Conservation (phyloP, 53 echinoderm and acorn worm species). For the Glandiceps talaboti region DNA sequence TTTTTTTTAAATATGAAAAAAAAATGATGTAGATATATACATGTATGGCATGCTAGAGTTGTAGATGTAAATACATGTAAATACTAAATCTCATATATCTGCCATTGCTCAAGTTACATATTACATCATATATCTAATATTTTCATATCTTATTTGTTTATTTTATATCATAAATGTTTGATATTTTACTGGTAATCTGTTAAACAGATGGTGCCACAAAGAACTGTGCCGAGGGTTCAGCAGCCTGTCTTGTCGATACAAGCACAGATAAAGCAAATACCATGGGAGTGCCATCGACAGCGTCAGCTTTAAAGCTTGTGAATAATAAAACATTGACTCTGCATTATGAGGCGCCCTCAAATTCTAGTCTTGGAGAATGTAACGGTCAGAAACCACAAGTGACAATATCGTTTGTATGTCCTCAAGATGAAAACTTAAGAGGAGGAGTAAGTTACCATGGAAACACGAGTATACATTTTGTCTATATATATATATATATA, state of each 20-base stretch:
- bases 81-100: no score
- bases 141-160: no score
- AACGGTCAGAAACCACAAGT: constrained; percentile 35
- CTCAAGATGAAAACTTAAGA: constrained; percentile 51
- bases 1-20: no score
- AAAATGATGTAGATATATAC: no score
- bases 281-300: constrained; percentile 24
- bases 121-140: no score
- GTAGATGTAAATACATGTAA: no score
- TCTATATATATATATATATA: no score
- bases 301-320: constrained; percentile 11
- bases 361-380: constrained; percentile 19
- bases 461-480: no score
- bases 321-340: constrained; percentile 39
- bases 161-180: no score
- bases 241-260: constrained; percentile 28
- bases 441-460: constrained; percentile 82
- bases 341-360: constrained; percentile 23
- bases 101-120: no score
- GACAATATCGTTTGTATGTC: constrained; percentile 75
- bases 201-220: constrained; percentile 35
- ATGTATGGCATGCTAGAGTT: no score
- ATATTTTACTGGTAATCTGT: not conserved
- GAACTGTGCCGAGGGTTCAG: constrained; percentile 27
- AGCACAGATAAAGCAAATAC: not conserved